phyloP scores from a whole-genome alignment of 2,888 invertebrate genomes.

The Ashinkailepas kermadecensis region DNA sequence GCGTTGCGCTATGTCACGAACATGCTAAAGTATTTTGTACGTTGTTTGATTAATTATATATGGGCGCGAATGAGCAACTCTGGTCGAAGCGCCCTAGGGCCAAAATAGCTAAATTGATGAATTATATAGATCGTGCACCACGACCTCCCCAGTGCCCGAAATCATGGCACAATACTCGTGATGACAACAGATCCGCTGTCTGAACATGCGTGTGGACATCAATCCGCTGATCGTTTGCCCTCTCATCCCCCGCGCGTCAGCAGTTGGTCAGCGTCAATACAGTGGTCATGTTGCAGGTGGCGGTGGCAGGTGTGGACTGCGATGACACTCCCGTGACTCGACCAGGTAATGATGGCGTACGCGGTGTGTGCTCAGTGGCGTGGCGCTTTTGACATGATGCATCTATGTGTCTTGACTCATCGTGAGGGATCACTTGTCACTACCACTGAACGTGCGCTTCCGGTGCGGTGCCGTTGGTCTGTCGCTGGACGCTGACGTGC shows the following conservation, averaged over 20 bases:
- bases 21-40: too few species aligned
- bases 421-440: slow-evolving; percentile 11
- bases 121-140: too few species aligned
- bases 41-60: too few species aligned
- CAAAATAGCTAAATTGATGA: too few species aligned
- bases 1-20: too few species aligned
- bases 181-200: slow-evolving; percentile 7
- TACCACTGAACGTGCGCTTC: not conserved
- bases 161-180: not conserved
- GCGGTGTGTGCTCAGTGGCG: not conserved
- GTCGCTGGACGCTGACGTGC: too few species aligned
- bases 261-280: not conserved
- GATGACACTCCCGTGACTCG: not conserved
- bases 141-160: too few species aligned
- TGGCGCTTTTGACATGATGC: not conserved
- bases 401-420: not conserved
- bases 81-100: too few species aligned
- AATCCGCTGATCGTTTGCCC: not conserved
- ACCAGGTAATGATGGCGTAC: not conserved
- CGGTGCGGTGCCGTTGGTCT: not conserved
- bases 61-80: too few species aligned
- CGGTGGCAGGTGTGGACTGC: not conserved
- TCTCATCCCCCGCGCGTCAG: too few species aligned
- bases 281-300: too few species aligned
- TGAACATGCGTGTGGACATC: not conserved